Evolutionary conservation across 2,113 vertebrate genomes (phyloP), one percentile per base, ranked within the genome.

Genomic region (Takifugu flavidus): DNA sequence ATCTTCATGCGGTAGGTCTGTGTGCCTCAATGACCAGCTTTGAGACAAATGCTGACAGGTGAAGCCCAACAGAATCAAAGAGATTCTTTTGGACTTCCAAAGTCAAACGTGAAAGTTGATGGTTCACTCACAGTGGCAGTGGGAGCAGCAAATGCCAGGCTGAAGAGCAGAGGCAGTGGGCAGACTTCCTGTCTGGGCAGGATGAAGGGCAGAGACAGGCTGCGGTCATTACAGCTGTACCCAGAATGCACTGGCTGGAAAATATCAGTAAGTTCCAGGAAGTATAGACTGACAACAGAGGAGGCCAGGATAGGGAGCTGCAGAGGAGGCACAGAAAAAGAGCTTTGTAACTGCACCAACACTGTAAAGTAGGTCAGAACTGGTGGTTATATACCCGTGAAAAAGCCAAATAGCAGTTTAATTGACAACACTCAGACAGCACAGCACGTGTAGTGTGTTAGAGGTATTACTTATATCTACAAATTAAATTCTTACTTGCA

Each of bases 161-260:
- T 96, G 75, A 98, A 94, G 80, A 98, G 77, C 92, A 98, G 93
- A 74, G 96, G 88, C 69, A 98, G 92, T 0, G 96, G 94, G 52
- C 95, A 92, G 55, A 94, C 91, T 79, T 98, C 96, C 64, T 95
- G 93, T 52, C 91, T 87, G 42, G 95, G 95, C 67, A 93, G 92
- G 63, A 96, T 94, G 72, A 96, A 98, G 14, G 95, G 96, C 89
- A 98, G 93, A 63, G 95, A 96, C 59, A 98, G 90, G 65, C 93
- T 96, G 66, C 94, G 92, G 86, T 97, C 95, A 80, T 94, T 95
- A 87, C 96, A 98, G 73, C 89, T 95, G 88, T 96, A 98, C 64
- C 96, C 96, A 53, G 94, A 94, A 65, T 94, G 94, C 69, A 96
- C 95, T 0, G 96, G 95, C 73, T 96, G 94, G 91, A 98, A 98